Evolutionary conservation across 2,113 vertebrate genomes (phyloP).

Genomic region (Clarias batrachus): DNA sequence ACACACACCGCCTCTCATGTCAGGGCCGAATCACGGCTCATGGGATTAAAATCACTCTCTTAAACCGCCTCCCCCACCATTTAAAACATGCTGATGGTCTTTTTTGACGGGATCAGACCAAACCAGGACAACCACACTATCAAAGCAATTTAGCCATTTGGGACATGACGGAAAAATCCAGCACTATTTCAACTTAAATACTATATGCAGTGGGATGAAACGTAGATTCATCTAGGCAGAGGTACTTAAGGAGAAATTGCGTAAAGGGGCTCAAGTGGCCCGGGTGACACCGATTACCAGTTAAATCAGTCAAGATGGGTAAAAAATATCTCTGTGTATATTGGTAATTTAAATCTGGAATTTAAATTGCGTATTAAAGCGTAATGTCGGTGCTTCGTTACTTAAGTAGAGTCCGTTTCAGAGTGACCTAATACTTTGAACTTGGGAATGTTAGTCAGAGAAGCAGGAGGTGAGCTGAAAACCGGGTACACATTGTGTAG

Average conservation of each 20-base stretch:
- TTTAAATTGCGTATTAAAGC: slow-evolving; percentile 59
- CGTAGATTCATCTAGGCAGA: slow-evolving; percentile 53
- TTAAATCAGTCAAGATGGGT: slow-evolving; percentile 57
- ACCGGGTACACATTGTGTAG: background rate
- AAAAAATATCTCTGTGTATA: slow-evolving; percentile 14
- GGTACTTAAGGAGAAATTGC: slow-evolving; percentile 53
- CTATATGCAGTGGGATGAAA: slow-evolving; percentile 53
- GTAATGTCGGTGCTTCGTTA: slow-evolving; percentile 48
- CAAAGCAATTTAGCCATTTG: slow-evolving; percentile 68
- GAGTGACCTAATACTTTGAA: slow-evolving; percentile 43
- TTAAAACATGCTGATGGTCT: slow-evolving; percentile 67
- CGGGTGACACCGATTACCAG: slow-evolving; percentile 43
- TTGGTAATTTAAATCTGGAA: slow-evolving; percentile 55
- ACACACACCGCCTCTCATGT: slow-evolving; percentile 3
- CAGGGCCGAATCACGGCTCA: slow-evolving; percentile 54
- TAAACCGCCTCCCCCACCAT: slow-evolving; percentile 12
- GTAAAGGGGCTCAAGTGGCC: slow-evolving; percentile 41
- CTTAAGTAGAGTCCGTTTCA: slow-evolving; percentile 50
- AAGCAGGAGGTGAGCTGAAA: slow-evolving; percentile 17
- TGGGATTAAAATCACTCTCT: slow-evolving; percentile 55
- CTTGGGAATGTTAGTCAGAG: background rate
- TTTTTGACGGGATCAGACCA: slow-evolving; percentile 57
- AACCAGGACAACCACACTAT: slow-evolving; percentile 31
- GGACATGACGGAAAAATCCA: slow-evolving; percentile 57
- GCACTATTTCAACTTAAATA: slow-evolving; percentile 60